A percentile compares a stretch with the other conserved stretches of the same genome.
Evolutionary conservation across 1,140 invertebrate species (phyloP).

Genomic region (Lysiphlebus fabarum): DNA sequence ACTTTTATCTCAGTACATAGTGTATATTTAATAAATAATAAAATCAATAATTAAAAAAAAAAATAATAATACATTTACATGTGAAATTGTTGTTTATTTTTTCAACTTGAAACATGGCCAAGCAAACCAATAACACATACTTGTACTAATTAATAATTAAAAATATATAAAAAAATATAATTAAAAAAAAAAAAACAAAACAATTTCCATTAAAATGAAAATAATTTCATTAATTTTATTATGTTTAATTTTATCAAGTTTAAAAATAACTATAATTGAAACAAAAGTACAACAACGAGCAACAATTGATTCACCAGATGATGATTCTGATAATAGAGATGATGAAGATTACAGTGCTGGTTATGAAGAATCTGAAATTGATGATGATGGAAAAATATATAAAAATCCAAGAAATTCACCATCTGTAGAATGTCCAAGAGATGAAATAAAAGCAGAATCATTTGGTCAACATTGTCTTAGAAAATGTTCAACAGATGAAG

Average conservation of each 20-base stretch:
- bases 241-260: conserved; percentile 35
- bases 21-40: no score
- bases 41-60: no score
- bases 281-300: conserved; percentile 45
- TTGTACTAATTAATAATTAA: no score
- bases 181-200: background rate
- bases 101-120: no score
- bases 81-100: no score
- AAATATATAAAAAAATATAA: no score
- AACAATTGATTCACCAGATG: conserved; percentile 48
- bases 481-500: conserved; percentile 89
- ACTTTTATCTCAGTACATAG: no score
- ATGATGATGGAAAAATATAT: conserved; percentile 74
- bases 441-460: conserved; percentile 67
- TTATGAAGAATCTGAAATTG: conserved; percentile 57
- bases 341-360: conserved; percentile 61
- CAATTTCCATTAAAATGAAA: conserved; percentile 41
- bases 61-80: no score
- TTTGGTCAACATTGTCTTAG: conserved; percentile 83
- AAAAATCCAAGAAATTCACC: conserved; percentile 88
- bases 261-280: conserved; percentile 27
- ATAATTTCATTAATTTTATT: conserved; percentile 36
- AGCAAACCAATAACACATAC: no score
- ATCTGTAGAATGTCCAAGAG: conserved; percentile 75
- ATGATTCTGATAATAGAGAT: no score